Base-by-base conservation (phyloP, 2,888 invertebrate species). In the Ypsolopha sequella region DNA sequence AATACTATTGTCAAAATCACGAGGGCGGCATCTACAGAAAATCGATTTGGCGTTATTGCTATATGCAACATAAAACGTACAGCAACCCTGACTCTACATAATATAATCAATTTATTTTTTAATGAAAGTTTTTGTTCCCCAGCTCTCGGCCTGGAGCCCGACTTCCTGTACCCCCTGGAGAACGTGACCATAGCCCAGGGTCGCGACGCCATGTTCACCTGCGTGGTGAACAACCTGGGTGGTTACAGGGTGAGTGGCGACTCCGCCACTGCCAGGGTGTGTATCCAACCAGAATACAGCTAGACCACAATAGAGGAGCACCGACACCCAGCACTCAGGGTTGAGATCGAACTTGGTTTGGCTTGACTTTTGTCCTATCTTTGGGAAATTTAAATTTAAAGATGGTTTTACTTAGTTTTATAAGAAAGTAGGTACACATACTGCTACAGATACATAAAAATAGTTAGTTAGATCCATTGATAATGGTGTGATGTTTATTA, bases 181-280 rank as follows among this genome's bases (percentile, higher is more conserved):
- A 94, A 94, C 89, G 90, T 94, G 80, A 94, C 94, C 59, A 92
- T 94, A 66, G 90, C 93, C 58, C 93, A 93, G 79, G 94, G 94
- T 57, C 88, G 93, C 64, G 94, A 94, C 86, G 94, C 94, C 63
- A 92, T 92, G 75, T 93, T 94, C 87, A 93, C 93, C 62, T 94
- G 94, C 75, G 92, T 93, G 72, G 94, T 94, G 70, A 93, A 93
- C 88, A 93, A 94, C 89, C 90, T 94, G 75, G 92, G 92, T 69
- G 91, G 91, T 88, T 91, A 93, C 89, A 92, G 93, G 93, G 96
- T 96, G 95, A 95, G 95, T 95, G 93, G 93, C 89, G 93, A 93
- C 88, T 89, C 91, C 89, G 89, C 91, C 88, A 91, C 91, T 78
- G 92, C 92, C 89, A 92, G 93, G 93, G 93, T 93, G 93, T 92